These are phyloP conservation scores for Chondrilla cf. caribensis DNA, from an alignment of 37 sponge, comb jelly and placozoan species.

Conservation along the genomic window DNA sequence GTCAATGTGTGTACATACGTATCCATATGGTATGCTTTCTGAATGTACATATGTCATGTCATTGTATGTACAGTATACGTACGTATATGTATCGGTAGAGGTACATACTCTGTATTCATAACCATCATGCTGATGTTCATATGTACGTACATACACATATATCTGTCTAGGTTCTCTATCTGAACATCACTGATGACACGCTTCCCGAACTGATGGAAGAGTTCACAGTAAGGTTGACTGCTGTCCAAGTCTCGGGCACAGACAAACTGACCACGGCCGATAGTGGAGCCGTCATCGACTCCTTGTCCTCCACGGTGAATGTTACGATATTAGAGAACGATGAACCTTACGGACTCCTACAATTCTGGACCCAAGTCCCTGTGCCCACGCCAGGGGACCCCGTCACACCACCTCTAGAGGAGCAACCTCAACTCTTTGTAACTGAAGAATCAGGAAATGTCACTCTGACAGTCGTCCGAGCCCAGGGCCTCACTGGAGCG, in stretches of 20 bases:
- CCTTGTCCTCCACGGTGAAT: background rate
- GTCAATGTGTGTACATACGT: no score
- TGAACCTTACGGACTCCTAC: slow-evolving; percentile 83
- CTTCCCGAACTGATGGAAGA: slow-evolving; percentile 66
- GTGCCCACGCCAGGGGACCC: slow-evolving; percentile 26
- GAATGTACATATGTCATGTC: no score
- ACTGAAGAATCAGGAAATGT: slow-evolving; percentile 56
- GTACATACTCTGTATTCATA: background rate
- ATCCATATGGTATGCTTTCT: background rate
- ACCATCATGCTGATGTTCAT: background rate
- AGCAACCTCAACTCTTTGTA: slow-evolving; percentile 34
- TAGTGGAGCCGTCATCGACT: slow-evolving; percentile 72
- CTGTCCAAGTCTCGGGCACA: slow-evolving; percentile 46
- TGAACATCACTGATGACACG: slow-evolving; percentile 52
- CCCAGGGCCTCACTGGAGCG: slow-evolving; percentile 70
- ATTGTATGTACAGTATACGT: background rate
- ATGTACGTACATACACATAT: background rate
- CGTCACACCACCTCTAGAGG: slow-evolving; percentile 45
- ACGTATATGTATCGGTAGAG: no score
- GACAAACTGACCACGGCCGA: slow-evolving; percentile 60
- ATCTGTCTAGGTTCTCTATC: background rate
- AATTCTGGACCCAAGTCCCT: slow-evolving; percentile 55
- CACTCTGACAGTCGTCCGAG: slow-evolving; percentile 68
- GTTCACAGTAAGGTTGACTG: slow-evolving; percentile 48
- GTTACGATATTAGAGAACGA: slow-evolving; percentile 77